Evolutionary conservation across 2,888 invertebrate genomes (phyloP).

Genomic region (Teleiodes luculella): DNA sequence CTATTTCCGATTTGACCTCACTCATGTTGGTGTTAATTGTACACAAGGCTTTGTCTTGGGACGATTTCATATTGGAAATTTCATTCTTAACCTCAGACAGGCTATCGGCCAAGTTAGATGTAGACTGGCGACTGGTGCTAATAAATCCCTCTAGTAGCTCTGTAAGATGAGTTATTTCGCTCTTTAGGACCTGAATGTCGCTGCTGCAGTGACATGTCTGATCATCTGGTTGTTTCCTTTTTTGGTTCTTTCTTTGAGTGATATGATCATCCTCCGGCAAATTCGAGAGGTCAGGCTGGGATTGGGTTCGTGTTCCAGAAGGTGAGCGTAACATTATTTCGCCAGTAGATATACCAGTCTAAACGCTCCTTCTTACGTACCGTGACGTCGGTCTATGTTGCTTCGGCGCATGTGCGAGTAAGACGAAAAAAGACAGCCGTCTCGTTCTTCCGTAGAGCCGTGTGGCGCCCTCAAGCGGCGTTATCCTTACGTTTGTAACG

Average conservation of each 20-base stretch:
- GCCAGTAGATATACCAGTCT: too few relatives aligned
- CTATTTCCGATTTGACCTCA: conserved; percentile 7
- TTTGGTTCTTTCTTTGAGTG: background rate
- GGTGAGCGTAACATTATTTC: too few relatives aligned
- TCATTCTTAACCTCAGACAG: conserved; percentile 21
- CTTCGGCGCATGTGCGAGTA: too few relatives aligned
- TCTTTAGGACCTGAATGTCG: conserved; percentile 1
- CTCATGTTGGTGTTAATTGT: conserved; percentile 15
- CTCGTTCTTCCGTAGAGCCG: too few relatives aligned
- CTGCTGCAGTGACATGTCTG: background rate
- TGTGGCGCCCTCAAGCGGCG: too few relatives aligned
- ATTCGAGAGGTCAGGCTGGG: too few relatives aligned
- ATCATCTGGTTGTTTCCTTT: conserved; percentile 13
- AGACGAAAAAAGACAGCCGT: too few relatives aligned
- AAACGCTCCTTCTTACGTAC: too few relatives aligned
- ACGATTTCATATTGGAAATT: conserved; percentile 19
- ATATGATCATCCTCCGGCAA: too few relatives aligned
- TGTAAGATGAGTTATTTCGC: conserved; percentile 8
- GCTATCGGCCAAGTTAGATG: conserved; percentile 3
- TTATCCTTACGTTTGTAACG: too few relatives aligned
- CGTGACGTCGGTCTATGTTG: too few relatives aligned
- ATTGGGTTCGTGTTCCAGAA: too few relatives aligned
- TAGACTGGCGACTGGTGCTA: conserved; percentile 16
- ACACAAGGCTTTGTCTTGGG: conserved; percentile 14
- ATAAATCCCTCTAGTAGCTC: conserved; percentile 10